Base-by-base conservation (phyloP, 1,140 invertebrate genomes). In the Leptestheria dahalacensis region DNA sequence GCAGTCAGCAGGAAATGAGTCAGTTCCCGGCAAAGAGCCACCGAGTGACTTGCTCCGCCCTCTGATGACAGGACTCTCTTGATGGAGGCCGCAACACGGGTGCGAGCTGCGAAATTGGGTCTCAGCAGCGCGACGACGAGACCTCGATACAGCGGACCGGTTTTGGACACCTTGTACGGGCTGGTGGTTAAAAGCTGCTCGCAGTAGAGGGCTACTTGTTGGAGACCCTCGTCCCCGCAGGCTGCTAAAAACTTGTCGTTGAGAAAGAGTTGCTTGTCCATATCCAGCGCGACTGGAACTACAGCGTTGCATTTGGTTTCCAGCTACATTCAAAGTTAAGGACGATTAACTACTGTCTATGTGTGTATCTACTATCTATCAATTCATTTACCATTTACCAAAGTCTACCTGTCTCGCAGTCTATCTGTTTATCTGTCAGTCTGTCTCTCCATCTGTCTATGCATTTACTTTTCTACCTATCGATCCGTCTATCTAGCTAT, bases 181-280 rank as follows among this genome's bases (percentile, higher is more conserved):
- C 61, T 84, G 75, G 9, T 76, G 68, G 1, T 87, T 69, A 62
- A 50, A 4, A 88, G 68, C 50, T 72, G 73, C 66, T 84, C 81
- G 63, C 81, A 78, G 15, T 88, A 70, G 26, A 79, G 69, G 52
- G 84, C 76, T 6, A 83, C 70, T 61, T 80, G 74, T 55, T 77
- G 75, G 15, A 82, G 69, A 79, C 78, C 74, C 57, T 91, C 85
- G 64, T 85, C 79, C n/a, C 76, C 69, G 48, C 82, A 83, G 20
- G 79, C 74, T 11, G 77, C 67, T 26, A 91, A 71, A 69, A 88
- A 85, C 65, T 90, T 88, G 63, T 94, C 91, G 50, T 83, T 81
- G 47, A 89, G 79, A 68, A 91, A 88, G 51, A 84, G 73, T 64
- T 86, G 83, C 66, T 89, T 90, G 21, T 87, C 81, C 63, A 82